Evolutionary conservation across 2,888 invertebrate species (phyloP).

Genomic region (Dicyrtoma fusca): DNA sequence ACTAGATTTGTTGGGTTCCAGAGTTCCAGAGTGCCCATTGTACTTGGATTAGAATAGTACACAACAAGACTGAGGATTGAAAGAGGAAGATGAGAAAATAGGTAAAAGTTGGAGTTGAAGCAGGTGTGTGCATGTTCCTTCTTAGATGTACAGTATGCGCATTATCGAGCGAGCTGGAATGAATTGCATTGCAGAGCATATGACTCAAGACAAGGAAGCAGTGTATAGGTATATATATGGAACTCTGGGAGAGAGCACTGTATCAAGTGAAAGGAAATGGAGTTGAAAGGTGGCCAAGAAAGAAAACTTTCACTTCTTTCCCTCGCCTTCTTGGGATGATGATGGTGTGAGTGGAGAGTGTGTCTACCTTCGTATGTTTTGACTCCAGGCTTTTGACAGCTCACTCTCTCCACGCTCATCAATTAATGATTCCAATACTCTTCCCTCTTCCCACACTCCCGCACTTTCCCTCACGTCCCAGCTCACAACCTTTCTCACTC

Average conservation of each 20-base stretch:
- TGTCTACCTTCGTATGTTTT: constrained; percentile 3
- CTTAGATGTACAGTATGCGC: neutral
- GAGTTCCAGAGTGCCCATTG: too few species aligned
- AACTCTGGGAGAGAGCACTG: too few species aligned
- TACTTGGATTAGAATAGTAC: too few species aligned
- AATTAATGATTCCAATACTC: constrained; percentile 20
- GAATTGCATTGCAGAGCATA: neutral
- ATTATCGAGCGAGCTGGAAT: neutral
- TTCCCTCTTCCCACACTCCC: constrained; percentile 14
- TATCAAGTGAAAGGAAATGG: constrained; percentile 28
- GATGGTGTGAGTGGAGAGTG: too few species aligned
- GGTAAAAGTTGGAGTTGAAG: constrained; percentile 11
- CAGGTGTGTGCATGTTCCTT: constrained; percentile 17
- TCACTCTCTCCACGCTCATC: constrained; percentile 12
- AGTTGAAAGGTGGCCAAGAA: constrained; percentile 39
- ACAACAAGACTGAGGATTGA: too few species aligned
- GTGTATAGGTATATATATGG: neutral
- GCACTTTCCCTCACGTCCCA: constrained; percentile 21
- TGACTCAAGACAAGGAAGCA: neutral
- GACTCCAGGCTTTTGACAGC: constrained; percentile 15
- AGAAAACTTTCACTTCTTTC: constrained; percentile 13
- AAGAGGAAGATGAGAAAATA: constrained; percentile 10
- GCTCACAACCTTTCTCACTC: neutral
- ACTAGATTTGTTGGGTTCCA: too few species aligned
- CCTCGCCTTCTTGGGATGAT: neutral